Evolutionary conservation across 2,888 invertebrate genomes (phyloP).

Genomic region (Druceiella hillmani): DNA sequence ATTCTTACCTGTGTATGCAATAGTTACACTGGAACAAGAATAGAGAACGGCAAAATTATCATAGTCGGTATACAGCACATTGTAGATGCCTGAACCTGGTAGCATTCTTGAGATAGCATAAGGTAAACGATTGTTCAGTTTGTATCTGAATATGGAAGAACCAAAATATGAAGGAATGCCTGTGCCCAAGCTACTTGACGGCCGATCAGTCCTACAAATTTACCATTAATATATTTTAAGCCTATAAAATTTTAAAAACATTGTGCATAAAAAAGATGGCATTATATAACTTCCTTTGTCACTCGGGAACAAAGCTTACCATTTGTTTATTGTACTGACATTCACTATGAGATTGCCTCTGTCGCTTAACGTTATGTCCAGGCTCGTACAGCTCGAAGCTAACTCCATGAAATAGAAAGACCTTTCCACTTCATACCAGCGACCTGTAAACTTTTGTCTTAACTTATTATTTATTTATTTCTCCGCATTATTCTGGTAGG

Average conservation of each 20-base stretch:
- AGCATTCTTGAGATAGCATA: conserved; percentile 59
- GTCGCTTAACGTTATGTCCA: conserved; percentile 52
- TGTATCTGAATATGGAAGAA: conserved; percentile 53
- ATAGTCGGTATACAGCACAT: conserved; percentile 68
- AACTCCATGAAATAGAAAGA: conserved; percentile 72
- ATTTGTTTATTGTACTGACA: conserved; percentile 59
- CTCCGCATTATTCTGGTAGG: no score
- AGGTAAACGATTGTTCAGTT: conserved; percentile 59
- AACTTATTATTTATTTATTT: no score
- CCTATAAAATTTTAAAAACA: neutral
- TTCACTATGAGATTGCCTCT: conserved; percentile 54
- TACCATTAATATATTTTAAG: conserved; percentile 38
- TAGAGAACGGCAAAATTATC: conserved; percentile 65
- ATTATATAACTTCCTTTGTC: neutral
- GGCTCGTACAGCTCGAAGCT: conserved; percentile 61
- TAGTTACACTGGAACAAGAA: conserved; percentile 64
- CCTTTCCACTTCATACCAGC: conserved; percentile 72
- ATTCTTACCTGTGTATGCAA: conserved; percentile 54
- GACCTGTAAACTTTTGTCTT: conserved; percentile 66
- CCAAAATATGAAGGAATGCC: conserved; percentile 55
- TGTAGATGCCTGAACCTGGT: conserved; percentile 68
- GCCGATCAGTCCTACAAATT: conserved; percentile 53
- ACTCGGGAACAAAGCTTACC: conserved; percentile 56
- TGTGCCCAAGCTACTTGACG: conserved; percentile 55
- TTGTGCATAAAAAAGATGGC: neutral